phyloP scores from a whole-genome alignment of 2,113 vertebrate genomes.

The Seriola rivoliana region DNA sequence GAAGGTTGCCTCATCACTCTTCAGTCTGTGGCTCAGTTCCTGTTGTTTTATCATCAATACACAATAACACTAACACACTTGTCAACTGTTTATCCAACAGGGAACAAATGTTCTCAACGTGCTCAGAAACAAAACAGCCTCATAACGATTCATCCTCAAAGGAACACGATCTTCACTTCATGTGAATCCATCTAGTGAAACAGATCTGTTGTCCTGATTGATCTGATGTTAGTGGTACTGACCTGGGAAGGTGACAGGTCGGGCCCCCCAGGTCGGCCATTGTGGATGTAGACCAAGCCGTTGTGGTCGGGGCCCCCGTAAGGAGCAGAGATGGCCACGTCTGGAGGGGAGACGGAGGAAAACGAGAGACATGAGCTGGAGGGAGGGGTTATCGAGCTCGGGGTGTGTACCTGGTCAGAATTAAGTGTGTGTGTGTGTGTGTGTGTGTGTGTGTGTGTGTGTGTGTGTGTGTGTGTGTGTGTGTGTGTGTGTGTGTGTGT shows the following conservation, averaged over 20 bases:
- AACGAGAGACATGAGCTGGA: background rate
- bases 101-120: too few relatives aligned
- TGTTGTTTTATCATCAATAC: too few relatives aligned
- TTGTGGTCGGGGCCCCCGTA: slow-evolving; percentile 90
- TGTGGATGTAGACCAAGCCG: slow-evolving; percentile 95
- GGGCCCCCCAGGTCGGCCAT: slow-evolving; percentile 88
- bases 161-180: too few relatives aligned
- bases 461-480: background rate
- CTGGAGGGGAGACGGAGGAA: slow-evolving; percentile 69
- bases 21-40: too few relatives aligned
- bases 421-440: background rate
- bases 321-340: slow-evolving; percentile 93
- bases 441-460: background rate
- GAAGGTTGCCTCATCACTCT: too few relatives aligned
- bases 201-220: too few relatives aligned
- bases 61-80: too few relatives aligned
- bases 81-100: too few relatives aligned
- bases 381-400: background rate
- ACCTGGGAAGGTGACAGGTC: slow-evolving; percentile 86
- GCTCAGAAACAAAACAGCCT: too few relatives aligned
- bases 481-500: background rate
- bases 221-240: background rate
- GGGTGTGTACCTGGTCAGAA: background rate
- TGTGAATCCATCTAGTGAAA: too few relatives aligned
- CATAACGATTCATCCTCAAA: too few relatives aligned